phyloP scores from a whole-genome alignment of 2,113 vertebrate species.

The Parotia lawesii region DNA sequence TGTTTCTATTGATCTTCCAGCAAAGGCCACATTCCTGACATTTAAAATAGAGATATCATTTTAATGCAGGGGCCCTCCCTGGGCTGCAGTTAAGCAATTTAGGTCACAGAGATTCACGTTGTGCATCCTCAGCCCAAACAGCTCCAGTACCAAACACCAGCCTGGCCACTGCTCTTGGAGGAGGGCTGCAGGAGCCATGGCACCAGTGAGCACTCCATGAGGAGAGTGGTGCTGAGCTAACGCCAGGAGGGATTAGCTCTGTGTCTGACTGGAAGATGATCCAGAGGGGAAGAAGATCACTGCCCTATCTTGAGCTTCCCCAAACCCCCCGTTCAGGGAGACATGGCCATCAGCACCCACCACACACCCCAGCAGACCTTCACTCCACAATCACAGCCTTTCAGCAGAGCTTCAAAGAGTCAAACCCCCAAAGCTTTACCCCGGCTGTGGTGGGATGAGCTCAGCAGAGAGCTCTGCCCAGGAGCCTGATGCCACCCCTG shows the following conservation, averaged over 20 bases:
- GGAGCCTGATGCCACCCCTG: background rate
- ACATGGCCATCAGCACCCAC: fast-evolving
- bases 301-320: background rate
- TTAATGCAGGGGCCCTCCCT: background rate
- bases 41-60: slow-evolving; percentile 24
- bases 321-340: fast-evolving
- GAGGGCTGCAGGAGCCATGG: background rate
- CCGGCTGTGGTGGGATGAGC: fast-evolving
- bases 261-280: background rate
- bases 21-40: slow-evolving; percentile 37
- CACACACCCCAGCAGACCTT: background rate
- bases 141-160: background rate
- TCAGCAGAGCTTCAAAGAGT: background rate
- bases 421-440: background rate
- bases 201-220: fast-evolving
- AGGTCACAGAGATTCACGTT: background rate
- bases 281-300: background rate
- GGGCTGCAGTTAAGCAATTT: background rate
- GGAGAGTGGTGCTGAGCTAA: background rate
- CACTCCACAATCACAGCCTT: background rate
- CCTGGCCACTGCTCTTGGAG: background rate
- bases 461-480: background rate
- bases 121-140: background rate
- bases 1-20: slow-evolving; percentile 42
- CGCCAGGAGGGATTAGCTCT: background rate